Base-by-base conservation (phyloP, 2,113 vertebrate genomes). In the Ophthalmolycus amberensis region DNA sequence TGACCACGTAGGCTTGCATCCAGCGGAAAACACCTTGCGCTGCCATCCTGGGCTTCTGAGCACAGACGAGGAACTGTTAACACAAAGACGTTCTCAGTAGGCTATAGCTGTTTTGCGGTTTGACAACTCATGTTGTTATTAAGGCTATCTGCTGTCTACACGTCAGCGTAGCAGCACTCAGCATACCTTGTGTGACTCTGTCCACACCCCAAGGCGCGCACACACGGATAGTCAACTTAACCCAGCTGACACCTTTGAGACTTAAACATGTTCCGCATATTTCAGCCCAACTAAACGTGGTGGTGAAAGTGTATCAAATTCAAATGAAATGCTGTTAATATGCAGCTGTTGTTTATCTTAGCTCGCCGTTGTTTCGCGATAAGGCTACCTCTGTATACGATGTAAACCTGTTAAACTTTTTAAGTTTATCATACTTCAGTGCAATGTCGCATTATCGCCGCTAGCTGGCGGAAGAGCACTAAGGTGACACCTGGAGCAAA, bases 1-100 rank as follows among this genome's bases (percentile, higher is more conserved):
- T 66, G 29, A 86, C 5, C 48, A 77, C 64, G 54, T 44, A 72
- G 42, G 34, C 18, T 34, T 4, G 68, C 74, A 86, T 56, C 75
- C 76, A 62, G 78, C 0, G 18, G 46, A 4, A 14, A 59, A 46
- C 65, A 80, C 78, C 32, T 81, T 29, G 76, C 66, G 9, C 52
- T 54, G 75, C 68, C 90, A 89, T 87, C 40, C 22, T 29, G 37
- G 14, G 27, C 20, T 22, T 1, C 75, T 22, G 50, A 20, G n/a
- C 37, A 18, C 40, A 25, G 18, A 40, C 2, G 20, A 65, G 25
- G 44, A 81, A 54, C 71, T 59, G 46, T 34, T 2, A 10, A 10
- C 6, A 65, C 68, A 15, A 9, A 32, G 3, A 40, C 29, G 15
- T 63, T 58, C 69, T 59, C 38, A 20, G 22, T 22, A 0, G 54